Conservation (phyloP, 2,888 invertebrate genomes). For the Anarsia innoxiella region DNA sequence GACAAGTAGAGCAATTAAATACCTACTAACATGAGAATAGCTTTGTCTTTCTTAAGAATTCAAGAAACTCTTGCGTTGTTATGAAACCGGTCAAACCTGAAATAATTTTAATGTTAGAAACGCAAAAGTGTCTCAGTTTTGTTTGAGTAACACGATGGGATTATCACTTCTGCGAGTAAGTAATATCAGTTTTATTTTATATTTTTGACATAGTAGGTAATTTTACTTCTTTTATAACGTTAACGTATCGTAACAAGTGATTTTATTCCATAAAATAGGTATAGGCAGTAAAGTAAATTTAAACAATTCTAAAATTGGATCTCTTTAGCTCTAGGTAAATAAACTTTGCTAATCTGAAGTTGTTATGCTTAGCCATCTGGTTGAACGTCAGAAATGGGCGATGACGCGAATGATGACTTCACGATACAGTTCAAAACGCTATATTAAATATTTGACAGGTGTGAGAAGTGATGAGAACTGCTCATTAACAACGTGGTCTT, state of each 20-base stretch:
- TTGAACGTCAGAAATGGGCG: constrained; percentile 14
- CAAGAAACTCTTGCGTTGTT: constrained; percentile 10
- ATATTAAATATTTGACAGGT: constrained; percentile 8
- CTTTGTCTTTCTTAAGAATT: constrained; percentile 10
- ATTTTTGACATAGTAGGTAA: too few relatives aligned
- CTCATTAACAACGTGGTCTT: constrained; percentile 3
- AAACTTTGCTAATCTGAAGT: constrained; percentile 31
- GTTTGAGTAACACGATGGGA: constrained; percentile 37
- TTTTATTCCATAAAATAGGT: too few relatives aligned
- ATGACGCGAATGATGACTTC: constrained; percentile 6
- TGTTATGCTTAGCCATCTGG: constrained; percentile 51
- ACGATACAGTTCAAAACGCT: constrained; percentile 1
- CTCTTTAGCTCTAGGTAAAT: constrained; percentile 40
- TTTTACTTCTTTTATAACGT: too few relatives aligned
- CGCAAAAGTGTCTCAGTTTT: constrained; percentile 18
- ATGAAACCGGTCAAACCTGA: constrained; percentile 36
- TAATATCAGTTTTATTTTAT: constrained; percentile 16
- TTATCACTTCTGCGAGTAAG: constrained; percentile 48
- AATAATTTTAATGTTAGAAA: constrained; percentile 28
- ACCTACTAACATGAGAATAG: constrained; percentile 11
- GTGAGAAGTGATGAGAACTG: not conserved
- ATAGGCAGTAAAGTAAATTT: too few relatives aligned
- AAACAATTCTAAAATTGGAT: constrained; percentile 37
- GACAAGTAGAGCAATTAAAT: constrained; percentile 9
- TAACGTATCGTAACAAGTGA: too few relatives aligned